Percentiles rank a stretch among this genome's conserved stretches.
Evolutionary conservation across 2,797 vertebrate genomes (phyloP).

Genomic region (Cuculus canorus): DNA sequence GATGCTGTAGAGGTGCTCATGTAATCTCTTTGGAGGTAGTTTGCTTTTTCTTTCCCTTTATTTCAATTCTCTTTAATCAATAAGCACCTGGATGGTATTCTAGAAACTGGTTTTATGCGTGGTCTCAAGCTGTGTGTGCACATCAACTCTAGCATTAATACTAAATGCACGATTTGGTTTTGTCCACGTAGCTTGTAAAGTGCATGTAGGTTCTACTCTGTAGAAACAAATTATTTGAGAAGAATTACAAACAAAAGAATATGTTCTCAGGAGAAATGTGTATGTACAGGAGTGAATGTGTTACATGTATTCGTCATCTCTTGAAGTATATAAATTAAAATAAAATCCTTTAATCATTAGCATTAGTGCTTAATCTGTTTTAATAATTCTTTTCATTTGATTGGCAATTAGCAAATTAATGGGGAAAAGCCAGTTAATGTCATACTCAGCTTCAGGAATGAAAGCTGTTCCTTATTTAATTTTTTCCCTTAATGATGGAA

Average conservation of each 20-base stretch:
- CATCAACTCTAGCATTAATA: background rate
- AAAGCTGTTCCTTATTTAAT: constrained; percentile 7
- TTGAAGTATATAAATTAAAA: constrained; percentile 46
- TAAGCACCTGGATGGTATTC: background rate
- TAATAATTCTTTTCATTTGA: constrained; percentile 25
- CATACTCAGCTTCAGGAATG: background rate
- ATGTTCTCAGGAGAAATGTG: background rate
- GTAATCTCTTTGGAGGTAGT: background rate
- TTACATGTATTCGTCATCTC: constrained; percentile 1
- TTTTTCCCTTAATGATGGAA: background rate
- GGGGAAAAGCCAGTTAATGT: constrained; percentile 9
- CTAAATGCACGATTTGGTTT: background rate
- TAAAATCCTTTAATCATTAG: constrained; percentile 25
- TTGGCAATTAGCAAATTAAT: constrained; percentile 43
- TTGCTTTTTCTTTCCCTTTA: background rate
- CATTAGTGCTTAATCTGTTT: constrained; percentile 3
- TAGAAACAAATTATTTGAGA: background rate
- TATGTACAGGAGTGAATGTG: background rate
- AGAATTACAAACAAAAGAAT: background rate
- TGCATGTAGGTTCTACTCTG: background rate
- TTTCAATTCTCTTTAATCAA: background rate
- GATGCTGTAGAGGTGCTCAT: background rate
- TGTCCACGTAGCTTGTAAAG: background rate
- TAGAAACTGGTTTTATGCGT: background rate
- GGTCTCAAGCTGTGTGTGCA: background rate